Base-by-base conservation (phyloP, 2,888 invertebrate genomes). In the Perdita meconis region DNA sequence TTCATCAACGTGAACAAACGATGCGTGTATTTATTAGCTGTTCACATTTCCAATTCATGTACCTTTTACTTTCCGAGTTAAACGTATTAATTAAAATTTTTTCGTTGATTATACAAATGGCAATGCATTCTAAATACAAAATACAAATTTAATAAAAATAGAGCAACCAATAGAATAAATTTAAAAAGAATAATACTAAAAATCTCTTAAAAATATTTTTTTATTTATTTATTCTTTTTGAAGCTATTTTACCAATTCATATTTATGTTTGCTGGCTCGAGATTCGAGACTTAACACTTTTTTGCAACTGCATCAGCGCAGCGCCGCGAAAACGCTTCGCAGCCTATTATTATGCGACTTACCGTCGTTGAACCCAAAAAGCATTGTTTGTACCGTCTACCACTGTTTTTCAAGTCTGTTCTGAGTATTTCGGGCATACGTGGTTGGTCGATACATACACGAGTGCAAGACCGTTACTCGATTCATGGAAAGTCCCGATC, bases 401-500 rank as follows among this genome's bases (percentile, higher is more conserved):
- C 10, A 55, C 6, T 26, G 60, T 47, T 60, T 53, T 60, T 16
- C 8, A 24, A 56, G 50, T 2, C 22, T 51, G 38, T 73, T 73
- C 74, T 22, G 1, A 16, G 71, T 70, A 70, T 51, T 57, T 19
- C 19, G 2, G 24, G n/a, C 26, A 13, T 26, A 24, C 59, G 44
- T 26, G 26, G 13, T 67, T 16, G 19, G 12, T 5, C 1, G 13
- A 2, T 34, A 30, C 38, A 16, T 50, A 50, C 73, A 51, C 36
- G 16, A 24, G 12, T 30, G 16, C 36, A 24, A n/a, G 13, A 50
- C 47, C 22, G 68, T 51, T 51, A 38, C 24, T 13, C 51, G 80
- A 57, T 72, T 69, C 70, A 26, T 51, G 68, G 74, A 83, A 83
- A 81, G 70, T 79, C 57, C 6, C 36, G 44, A 51, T 63, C 34